Evolutionary conservation across 2,113 vertebrate genomes (phyloP), one percentile per base, ranked within the genome.

Genomic region (Thymallus thymallus): DNA sequence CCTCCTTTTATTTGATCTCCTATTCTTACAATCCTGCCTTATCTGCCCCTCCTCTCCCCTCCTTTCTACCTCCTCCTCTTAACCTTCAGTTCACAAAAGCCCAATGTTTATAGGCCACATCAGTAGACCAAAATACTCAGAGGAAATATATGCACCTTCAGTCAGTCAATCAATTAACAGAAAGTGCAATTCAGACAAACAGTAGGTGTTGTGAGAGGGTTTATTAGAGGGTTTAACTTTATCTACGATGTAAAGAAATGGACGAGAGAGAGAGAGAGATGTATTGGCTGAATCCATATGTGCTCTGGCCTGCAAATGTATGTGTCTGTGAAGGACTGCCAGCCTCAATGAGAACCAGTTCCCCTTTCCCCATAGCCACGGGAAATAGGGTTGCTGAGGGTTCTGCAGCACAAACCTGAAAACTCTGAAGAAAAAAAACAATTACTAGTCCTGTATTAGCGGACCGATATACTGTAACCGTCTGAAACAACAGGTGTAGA

Each of bases 1-100:
- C 24, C 9, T 12, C 35, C 35, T 41, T 80, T 80, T 60, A 80
- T 86, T 82, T 83, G 80, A 82, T 75, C 76, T 26, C 68, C 83
- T 23, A 63, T 71, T 82, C 77, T 75, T 76, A 66, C 73, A 73
- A 62, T 79, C 75, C 80, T 64, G 14, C 76, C 66, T 75, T 56
- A 72, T 73, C 58, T 79, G 72, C 74, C 77, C 60, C 65, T 71
- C 35, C 64, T 56, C 20, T 23, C 7, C 67, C 45, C 72, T 48
- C 41, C 14, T 55, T 65, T 80, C 23, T 64, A 41, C 62, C 71
- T 23, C 67, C 35, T 32, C 68, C 69, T 26, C 48, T 30, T 61
- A 55, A 41, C 10, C 48, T 41, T 24, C 2, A 48, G 4, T 64
- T 79, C 4, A 74, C 55, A 61, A 61, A 41, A 66, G 68, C 51